Base-by-base conservation (phyloP, 2,797 vertebrate species). In the Sebastes reedi region DNA sequence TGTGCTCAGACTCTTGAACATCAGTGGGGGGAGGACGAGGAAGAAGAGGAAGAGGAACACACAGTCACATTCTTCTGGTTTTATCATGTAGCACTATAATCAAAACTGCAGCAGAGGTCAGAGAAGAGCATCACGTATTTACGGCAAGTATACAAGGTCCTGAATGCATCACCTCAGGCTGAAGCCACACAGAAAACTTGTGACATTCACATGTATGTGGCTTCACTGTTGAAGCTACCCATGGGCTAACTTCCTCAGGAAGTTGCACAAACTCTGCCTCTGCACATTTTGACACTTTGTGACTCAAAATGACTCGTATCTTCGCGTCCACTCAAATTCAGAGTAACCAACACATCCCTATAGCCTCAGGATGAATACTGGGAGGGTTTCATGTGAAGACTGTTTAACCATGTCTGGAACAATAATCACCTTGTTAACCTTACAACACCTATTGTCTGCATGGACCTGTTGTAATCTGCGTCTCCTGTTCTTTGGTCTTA, bases 161-260 rank as follows among this genome's bases (percentile, higher is more conserved):
- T 77, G 20, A 73, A 74, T 1, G 30, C 32, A 72, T 24, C 36
- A 27, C 25, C 30, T 1, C 14, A 36, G 46, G 46, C 46, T 3
- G 9, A 24, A 42, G 22, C 4, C 13, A 68, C 27, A 42, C 36
- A 58, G 16, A 76, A 5, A 36, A 52, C 74, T 73, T 85, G 76
- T 88, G 80, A 85, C 62, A 73, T 30, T 77, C 54, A 60, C 69
- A 67, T 32, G 25, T 1, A 27, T 79, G 77, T 29, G 46, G 70
- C 39, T 74, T 83, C 8, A 46, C 55, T 36, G 75, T 55, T 78
- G 5, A 58, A 56, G 54, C 58, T 1, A 32, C 4, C 67, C 25
- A 42, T 86, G 85, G 16, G 32, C 71, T 2, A 85, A 92, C 87
- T 94, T 93, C 91, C 89, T 85, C 87, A 92, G 92, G 93, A 95